Conservation (phyloP, 1,140 invertebrate species). For the Globodera rostochiensis region DNA sequence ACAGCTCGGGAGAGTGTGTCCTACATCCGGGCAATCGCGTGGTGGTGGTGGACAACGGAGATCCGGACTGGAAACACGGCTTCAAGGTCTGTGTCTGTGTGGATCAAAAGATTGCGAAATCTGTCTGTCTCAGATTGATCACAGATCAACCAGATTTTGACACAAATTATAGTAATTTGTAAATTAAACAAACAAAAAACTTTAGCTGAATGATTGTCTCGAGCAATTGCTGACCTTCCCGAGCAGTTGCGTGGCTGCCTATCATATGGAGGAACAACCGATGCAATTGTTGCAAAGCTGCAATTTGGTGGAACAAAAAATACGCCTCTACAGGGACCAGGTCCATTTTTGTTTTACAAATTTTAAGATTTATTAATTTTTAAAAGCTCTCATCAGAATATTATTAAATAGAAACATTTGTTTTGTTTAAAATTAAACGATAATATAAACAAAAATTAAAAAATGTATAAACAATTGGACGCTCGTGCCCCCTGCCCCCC, state of each 20-base stretch:
- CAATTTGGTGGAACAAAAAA: conserved; percentile 41
- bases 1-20: conserved; percentile 36
- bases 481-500: too few species aligned
- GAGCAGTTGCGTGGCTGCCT: conserved; percentile 57
- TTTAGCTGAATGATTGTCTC: conserved; percentile 42
- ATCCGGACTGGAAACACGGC: conserved; percentile 65
- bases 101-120: background rate
- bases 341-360: conserved; percentile 13
- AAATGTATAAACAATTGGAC: too few species aligned
- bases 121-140: conserved; percentile 12
- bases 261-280: conserved; percentile 57
- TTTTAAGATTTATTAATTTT: too few species aligned
- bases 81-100: conserved; percentile 42
- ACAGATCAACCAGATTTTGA: too few species aligned
- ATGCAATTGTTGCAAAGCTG: conserved; percentile 61
- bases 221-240: conserved; percentile 60
- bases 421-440: too few species aligned
- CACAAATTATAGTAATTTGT: background rate
- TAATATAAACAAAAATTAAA: too few species aligned
- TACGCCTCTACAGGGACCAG: conserved; percentile 48
- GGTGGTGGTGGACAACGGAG: conserved; percentile 62
- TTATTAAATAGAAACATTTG: too few species aligned
- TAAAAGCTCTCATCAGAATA: too few species aligned
- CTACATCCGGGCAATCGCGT: conserved; percentile 58
- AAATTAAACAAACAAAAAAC: background rate